Evolutionary conservation across 2,888 invertebrate species (phyloP).

Genomic region (Caenorhabditis wallacei): DNA sequence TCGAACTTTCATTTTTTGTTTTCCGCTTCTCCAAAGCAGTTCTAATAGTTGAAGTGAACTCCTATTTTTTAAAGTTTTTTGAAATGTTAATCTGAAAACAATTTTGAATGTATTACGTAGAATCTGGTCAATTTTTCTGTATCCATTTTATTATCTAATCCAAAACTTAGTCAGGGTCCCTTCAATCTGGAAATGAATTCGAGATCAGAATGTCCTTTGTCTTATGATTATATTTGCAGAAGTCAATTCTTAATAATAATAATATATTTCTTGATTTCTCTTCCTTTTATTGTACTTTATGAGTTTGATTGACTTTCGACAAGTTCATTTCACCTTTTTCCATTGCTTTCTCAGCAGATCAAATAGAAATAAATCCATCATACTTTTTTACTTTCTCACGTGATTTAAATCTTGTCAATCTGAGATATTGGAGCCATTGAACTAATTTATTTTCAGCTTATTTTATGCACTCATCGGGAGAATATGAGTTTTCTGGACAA

Average conservation of each 20-base stretch:
- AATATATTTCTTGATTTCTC: not conserved
- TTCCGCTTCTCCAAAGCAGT: not conserved
- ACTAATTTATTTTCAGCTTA: not conserved
- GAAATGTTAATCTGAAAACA: too few relatives aligned
- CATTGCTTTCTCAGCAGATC: not conserved
- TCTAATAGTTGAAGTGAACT: too few relatives aligned
- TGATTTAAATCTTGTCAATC: not conserved
- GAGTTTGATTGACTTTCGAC: slow-evolving; percentile 6
- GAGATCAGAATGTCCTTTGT: too few relatives aligned
- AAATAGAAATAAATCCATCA: not conserved
- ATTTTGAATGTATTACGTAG: too few relatives aligned
- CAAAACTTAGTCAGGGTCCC: too few relatives aligned
- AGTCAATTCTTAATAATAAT: not conserved
- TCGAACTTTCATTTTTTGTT: not conserved
- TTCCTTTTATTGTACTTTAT: not conserved
- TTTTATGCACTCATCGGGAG: not conserved
- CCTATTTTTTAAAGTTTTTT: too few relatives aligned
- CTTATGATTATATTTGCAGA: not conserved
- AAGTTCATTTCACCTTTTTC: slow-evolving; percentile 3
- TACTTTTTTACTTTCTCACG: not conserved
- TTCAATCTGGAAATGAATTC: too few relatives aligned
- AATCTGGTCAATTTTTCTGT: too few relatives aligned
- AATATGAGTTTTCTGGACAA: not conserved
- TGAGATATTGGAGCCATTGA: not conserved
- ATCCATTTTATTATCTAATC: too few relatives aligned